Evolutionary conservation across 2,888 invertebrate species (phyloP).

Genomic region (Eristalis arbustorum): DNA sequence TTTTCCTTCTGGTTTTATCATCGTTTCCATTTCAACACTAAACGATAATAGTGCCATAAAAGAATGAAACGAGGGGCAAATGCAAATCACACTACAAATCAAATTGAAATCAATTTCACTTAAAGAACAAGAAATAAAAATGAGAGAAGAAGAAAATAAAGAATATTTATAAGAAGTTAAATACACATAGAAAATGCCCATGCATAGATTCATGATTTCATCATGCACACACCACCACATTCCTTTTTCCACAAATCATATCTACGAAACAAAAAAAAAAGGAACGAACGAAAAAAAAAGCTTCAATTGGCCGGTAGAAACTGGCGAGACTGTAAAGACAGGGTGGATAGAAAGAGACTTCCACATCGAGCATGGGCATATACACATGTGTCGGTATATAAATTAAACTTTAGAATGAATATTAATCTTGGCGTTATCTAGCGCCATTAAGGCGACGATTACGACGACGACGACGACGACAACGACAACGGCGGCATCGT

Average conservation of each 20-base stretch:
- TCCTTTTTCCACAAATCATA: slow-evolving; percentile 28
- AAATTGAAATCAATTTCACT: slow-evolving; percentile 52
- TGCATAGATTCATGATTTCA: slow-evolving; percentile 44
- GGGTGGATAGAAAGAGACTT: not conserved
- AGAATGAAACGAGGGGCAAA: slow-evolving; percentile 2
- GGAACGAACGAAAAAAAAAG: not conserved
- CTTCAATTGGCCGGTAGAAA: slow-evolving; percentile 14
- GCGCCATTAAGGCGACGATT: slow-evolving; percentile 53
- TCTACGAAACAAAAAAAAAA: slow-evolving; percentile 8
- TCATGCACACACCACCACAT: slow-evolving; percentile 43
- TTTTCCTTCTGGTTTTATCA: too few species aligned
- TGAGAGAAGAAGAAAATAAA: not conserved
- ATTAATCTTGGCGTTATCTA: slow-evolving; percentile 64
- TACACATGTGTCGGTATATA: slow-evolving; percentile 7
- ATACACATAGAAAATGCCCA: not conserved
- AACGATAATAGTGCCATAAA: not conserved
- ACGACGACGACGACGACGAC: slow-evolving; percentile 45
- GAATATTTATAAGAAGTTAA: not conserved
- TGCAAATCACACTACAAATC: slow-evolving; percentile 15
- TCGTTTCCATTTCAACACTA: slow-evolving; percentile 1
- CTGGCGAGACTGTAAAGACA: not conserved
- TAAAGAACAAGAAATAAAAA: not conserved
- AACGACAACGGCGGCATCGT: slow-evolving; percentile 39
- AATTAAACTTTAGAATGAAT: slow-evolving; percentile 52
- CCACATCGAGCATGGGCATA: not conserved